Conservation (phyloP, 1,140 invertebrate genomes). For the Drosophila paulistorum region DNA sequence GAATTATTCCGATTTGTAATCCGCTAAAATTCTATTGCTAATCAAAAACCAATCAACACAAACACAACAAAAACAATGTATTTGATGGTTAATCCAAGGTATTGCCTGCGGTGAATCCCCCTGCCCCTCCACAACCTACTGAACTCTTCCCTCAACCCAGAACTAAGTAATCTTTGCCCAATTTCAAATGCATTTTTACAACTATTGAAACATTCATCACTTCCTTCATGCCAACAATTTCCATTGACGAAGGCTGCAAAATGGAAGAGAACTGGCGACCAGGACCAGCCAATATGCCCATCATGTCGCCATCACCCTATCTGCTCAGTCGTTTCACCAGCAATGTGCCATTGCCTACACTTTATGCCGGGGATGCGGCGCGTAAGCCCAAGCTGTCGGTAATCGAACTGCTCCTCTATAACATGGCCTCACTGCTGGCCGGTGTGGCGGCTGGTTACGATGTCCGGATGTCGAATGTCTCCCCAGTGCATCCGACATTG, state of each 20-base stretch:
- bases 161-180: neutral
- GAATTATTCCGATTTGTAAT: neutral
- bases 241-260: constrained; percentile 51
- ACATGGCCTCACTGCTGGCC: constrained; percentile 94
- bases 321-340: constrained; percentile 82
- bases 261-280: constrained; percentile 86
- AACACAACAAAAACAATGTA: constrained; percentile 3
- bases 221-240: constrained; percentile 38
- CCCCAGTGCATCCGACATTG: constrained; percentile 91
- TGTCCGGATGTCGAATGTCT: constrained; percentile 93
- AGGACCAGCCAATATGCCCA: constrained; percentile 84
- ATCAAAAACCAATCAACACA: constrained; percentile 4
- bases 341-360: constrained; percentile 89
- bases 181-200: constrained; percentile 12
- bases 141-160: neutral
- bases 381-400: constrained; percentile 89
- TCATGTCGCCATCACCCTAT: constrained; percentile 82
- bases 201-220: neutral
- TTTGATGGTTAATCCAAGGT: constrained; percentile 48
- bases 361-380: constrained; percentile 86
- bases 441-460: constrained; percentile 95
- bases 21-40: neutral
- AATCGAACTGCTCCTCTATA: constrained; percentile 93
- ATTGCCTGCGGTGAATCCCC: constrained; percentile 61
- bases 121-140: neutral